phyloP scores from a whole-genome alignment of 1,140 invertebrate species.

The Anoplophora glabripennis region DNA sequence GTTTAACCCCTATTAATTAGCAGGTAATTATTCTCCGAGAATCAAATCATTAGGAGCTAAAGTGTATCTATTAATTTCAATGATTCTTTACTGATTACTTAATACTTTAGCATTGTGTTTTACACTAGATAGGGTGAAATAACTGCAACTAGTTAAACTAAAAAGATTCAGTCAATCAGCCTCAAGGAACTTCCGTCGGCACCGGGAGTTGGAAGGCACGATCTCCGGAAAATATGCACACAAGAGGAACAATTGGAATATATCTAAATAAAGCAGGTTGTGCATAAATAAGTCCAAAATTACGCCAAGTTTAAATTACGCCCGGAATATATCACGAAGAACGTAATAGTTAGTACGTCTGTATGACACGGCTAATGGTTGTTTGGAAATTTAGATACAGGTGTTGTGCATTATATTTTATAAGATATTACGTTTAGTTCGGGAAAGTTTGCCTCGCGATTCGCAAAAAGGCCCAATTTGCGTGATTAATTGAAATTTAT shows the following conservation, averaged over 20 bases:
- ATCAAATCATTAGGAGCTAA: too few species aligned
- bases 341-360: conserved; percentile 18
- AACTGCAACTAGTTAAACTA: too few species aligned
- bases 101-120: too few species aligned
- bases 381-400: conserved; percentile 18
- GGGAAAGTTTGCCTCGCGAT: conserved; percentile 13
- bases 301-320: conserved; percentile 13
- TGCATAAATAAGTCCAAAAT: conserved; percentile 17
- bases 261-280: conserved; percentile 14
- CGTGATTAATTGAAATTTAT: conserved; percentile 13
- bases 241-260: conserved; percentile 10
- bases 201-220: too few species aligned
- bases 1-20: too few species aligned
- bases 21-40: too few species aligned
- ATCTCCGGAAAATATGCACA: neutral
- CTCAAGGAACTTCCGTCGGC: too few species aligned
- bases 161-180: too few species aligned
- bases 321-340: conserved; percentile 16
- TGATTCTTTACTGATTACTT: too few species aligned
- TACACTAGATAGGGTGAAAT: too few species aligned
- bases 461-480: conserved; percentile 14
- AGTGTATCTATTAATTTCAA: too few species aligned
- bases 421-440: conserved; percentile 13
- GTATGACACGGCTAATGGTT: conserved; percentile 17
- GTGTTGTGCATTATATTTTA: conserved; percentile 19